Conservation (phyloP, 2,113 vertebrate genomes). For the Desmodus rotundus region DNA sequence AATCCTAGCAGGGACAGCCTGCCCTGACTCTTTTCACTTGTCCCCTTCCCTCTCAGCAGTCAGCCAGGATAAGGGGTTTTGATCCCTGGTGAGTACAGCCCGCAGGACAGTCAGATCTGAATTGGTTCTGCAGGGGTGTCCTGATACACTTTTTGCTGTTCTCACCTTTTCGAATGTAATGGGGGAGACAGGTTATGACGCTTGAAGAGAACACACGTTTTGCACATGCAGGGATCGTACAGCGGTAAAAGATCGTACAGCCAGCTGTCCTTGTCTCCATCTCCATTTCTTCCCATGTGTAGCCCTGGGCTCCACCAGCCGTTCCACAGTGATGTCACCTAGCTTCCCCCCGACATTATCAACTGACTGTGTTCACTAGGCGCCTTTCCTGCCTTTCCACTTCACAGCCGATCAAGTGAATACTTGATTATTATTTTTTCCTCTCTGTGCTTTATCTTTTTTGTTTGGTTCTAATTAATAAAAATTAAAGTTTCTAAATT, state of each 20-base stretch:
- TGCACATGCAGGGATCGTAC: conserved; percentile 77
- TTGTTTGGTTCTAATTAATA: conserved; percentile 79
- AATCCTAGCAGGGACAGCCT: conserved; percentile 9
- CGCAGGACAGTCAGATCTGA: conserved; percentile 17
- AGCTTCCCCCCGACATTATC: not conserved
- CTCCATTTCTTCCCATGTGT: not conserved
- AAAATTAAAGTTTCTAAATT: conserved; percentile 82
- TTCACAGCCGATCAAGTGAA: conserved; percentile 65
- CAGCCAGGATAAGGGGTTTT: conserved; percentile 1
- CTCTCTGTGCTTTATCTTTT: conserved; percentile 69
- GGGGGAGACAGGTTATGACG: conserved; percentile 34
- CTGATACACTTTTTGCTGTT: conserved; percentile 53
- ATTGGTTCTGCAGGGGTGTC: conserved; percentile 26
- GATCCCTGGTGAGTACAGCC: not conserved
- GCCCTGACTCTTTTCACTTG: not conserved
- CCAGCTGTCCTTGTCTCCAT: conserved; percentile 13
- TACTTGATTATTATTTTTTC: conserved; percentile 66
- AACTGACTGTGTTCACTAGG: not conserved
- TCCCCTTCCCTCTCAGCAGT: not conserved
- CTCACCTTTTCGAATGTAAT: conserved; percentile 65
- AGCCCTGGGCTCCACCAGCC: not conserved
- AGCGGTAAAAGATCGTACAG: too few species aligned
- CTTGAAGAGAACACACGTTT: conserved; percentile 64
- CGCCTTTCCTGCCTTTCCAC: not conserved
- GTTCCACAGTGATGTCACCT: not conserved